Evolutionary conservation across 2,888 invertebrate species (phyloP).

Genomic region (Aphidius colemani): DNA sequence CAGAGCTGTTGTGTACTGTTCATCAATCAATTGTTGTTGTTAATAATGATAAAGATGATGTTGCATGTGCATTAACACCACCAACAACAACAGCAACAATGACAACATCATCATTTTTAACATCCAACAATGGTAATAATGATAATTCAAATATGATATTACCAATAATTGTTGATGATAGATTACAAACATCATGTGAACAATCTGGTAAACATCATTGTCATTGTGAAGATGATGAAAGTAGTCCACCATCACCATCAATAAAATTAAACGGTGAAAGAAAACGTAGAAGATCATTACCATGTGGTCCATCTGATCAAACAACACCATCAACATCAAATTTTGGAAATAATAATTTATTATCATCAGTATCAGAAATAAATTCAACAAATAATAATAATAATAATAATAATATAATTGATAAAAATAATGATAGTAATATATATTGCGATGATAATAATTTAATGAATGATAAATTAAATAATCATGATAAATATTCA

Average conservation of each 20-base stretch:
- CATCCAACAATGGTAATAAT: too few species aligned
- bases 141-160: conserved; percentile 46
- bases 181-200: conserved; percentile 74
- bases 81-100: conserved; percentile 42
- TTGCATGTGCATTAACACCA: conserved; percentile 51
- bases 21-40: conserved; percentile 51
- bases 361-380: conserved; percentile 29
- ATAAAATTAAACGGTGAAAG: conserved; percentile 51
- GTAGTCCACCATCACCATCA: conserved; percentile 56
- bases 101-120: conserved; percentile 11
- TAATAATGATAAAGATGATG: conserved; percentile 44
- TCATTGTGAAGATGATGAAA: conserved; percentile 74
- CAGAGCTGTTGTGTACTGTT: conserved; percentile 64
- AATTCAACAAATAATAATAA: not conserved
- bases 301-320: conserved; percentile 46
- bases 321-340: conserved; percentile 12
- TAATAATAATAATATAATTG: not conserved
- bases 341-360: not conserved
- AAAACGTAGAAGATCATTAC: conserved; percentile 55
- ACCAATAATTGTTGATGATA: conserved; percentile 67
- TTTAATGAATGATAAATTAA: too few species aligned
- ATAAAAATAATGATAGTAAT: not conserved
- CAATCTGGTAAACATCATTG: conserved; percentile 79
- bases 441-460: too few species aligned
- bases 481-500: too few species aligned